These are phyloP conservation scores for Deilephila elpenor DNA, from an alignment of 2,888 invertebrate genomes.

Conservation along the genomic window DNA sequence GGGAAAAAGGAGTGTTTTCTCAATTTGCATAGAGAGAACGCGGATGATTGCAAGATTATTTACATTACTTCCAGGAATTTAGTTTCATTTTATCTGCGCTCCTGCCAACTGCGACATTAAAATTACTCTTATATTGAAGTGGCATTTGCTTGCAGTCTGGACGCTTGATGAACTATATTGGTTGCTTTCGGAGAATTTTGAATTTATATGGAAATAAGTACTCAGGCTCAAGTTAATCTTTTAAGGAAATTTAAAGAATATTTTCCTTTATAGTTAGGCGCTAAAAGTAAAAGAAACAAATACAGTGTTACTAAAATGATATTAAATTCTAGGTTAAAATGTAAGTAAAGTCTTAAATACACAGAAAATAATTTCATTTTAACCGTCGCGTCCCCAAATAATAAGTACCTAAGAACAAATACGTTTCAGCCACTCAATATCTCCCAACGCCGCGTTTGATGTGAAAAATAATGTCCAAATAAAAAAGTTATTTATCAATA, in stretches of 20 bases:
- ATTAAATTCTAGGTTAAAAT: too few relatives aligned
- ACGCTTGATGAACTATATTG: too few relatives aligned
- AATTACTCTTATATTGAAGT: not conserved
- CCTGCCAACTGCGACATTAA: not conserved
- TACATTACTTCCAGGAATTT: conserved; percentile 28
- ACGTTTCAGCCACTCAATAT: conserved; percentile 24
- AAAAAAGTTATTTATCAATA: conserved; percentile 36
- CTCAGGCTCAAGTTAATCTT: too few relatives aligned
- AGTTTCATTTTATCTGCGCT: conserved; percentile 24
- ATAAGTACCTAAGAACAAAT: conserved; percentile 19
- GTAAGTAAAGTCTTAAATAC: not conserved
- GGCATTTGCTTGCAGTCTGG: not conserved
- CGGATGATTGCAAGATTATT: conserved; percentile 57
- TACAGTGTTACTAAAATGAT: too few relatives aligned
- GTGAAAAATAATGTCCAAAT: conserved; percentile 32
- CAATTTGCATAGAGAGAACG: conserved; percentile 81
- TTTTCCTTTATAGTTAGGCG: too few relatives aligned
- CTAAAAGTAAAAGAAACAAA: too few relatives aligned
- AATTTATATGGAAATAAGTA: too few relatives aligned
- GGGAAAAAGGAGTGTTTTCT: conserved; percentile 77
- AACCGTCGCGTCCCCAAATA: not conserved
- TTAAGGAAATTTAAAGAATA: too few relatives aligned
- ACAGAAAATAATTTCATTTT: not conserved
- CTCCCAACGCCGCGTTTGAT: conserved; percentile 30
- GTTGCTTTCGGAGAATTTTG: too few relatives aligned